Evolutionary conservation across 1,140 invertebrate genomes (phyloP).

Genomic region (Drosophila watanabei): DNA sequence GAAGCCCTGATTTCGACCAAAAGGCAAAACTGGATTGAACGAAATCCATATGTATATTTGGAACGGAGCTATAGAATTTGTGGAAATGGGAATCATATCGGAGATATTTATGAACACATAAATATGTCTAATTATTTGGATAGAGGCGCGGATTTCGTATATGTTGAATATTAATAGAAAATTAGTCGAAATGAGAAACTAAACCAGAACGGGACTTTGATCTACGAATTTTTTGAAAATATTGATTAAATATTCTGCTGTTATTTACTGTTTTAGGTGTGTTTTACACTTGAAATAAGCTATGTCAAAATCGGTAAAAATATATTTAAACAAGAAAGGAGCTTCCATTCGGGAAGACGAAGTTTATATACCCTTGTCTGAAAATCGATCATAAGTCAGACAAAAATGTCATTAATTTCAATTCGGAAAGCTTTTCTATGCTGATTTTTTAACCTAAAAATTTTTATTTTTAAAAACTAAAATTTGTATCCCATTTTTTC

Average conservation of each 20-base stretch:
- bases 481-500: no score
- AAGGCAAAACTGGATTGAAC: constrained; percentile 47
- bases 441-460: no score
- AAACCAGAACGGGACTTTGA: constrained; percentile 13
- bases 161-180: constrained; percentile 48
- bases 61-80: constrained; percentile 11
- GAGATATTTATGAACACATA: constrained; percentile 75
- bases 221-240: neutral
- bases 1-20: constrained; percentile 41
- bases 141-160: constrained; percentile 43
- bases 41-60: constrained; percentile 3
- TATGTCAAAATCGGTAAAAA: neutral
- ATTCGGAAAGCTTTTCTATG: no score
- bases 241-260: constrained; percentile 9
- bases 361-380: no score
- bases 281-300: neutral
- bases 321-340: neutral
- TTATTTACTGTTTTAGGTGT: constrained; percentile 3
- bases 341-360: no score
- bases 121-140: constrained; percentile 81
- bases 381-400: no score
- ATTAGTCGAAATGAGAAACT: constrained; percentile 15
- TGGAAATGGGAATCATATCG: constrained; percentile 63
- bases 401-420: no score
- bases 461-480: no score